Evolutionary conservation across 2,888 invertebrate genomes (phyloP).

Genomic region (Ptychoptera albimana): DNA sequence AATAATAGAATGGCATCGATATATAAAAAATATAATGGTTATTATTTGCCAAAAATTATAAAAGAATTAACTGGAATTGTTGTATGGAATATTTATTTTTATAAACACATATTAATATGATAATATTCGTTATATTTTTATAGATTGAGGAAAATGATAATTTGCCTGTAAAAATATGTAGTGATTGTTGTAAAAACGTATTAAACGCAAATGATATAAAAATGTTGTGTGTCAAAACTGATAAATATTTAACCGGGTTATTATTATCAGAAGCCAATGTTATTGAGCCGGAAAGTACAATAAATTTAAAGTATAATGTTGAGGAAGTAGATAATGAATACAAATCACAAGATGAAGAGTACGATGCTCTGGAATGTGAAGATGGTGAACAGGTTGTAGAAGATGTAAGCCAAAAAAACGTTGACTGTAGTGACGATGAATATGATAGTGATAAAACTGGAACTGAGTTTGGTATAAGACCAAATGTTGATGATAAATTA

Average conservation of each 20-base stretch:
- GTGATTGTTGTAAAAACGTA: slow-evolving; percentile 5
- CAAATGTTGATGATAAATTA: too few species aligned
- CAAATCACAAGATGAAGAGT: neutral
- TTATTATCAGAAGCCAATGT: neutral
- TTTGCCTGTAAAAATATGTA: slow-evolving; percentile 4
- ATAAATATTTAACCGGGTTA: slow-evolving; percentile 2
- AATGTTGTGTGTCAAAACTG: slow-evolving; percentile 5
- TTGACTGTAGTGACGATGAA: neutral
- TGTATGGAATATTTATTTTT: neutral
- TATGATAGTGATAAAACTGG: neutral
- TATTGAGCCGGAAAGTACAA: slow-evolving; percentile 1
- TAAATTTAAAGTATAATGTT: neutral
- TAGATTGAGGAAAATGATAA: slow-evolving; percentile 3
- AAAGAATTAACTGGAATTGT: slow-evolving; percentile 4
- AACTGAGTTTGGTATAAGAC: too few species aligned
- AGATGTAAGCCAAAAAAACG: neutral
- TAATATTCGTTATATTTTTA: neutral
- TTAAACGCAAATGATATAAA: slow-evolving; percentile 5
- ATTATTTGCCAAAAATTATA: slow-evolving; percentile 6
- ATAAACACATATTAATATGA: too few species aligned
- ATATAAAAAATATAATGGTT: slow-evolving; percentile 5
- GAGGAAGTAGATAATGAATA: slow-evolving; percentile 1
- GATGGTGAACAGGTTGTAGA: neutral
- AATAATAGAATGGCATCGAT: slow-evolving; percentile 1
- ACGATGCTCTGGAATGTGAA: neutral